Conservation (phyloP, 2,113 vertebrate species). For the Chloropsis cyanopogon region DNA sequence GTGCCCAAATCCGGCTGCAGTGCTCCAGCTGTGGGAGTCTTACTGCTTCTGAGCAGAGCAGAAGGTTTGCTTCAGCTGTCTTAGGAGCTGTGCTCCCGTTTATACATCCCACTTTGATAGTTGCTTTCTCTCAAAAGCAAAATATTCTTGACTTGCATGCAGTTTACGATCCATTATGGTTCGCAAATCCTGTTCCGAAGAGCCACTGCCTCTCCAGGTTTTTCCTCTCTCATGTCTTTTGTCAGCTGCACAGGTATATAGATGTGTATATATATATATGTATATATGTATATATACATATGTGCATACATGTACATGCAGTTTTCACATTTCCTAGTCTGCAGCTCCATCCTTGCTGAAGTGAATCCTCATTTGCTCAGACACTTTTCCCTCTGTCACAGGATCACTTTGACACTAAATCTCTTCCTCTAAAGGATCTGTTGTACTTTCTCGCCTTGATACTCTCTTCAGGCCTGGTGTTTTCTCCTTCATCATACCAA, state of each 20-base stretch:
- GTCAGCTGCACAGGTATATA: neutral
- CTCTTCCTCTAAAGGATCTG: neutral
- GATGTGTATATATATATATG: fast-evolving
- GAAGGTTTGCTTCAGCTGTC: neutral
- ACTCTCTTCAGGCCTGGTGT: neutral
- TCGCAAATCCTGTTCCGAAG: neutral
- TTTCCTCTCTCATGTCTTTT: neutral
- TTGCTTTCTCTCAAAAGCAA: neutral
- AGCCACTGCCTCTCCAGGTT: neutral
- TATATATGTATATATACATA: neutral
- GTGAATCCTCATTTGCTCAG: neutral
- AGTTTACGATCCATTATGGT: neutral
- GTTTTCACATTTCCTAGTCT: neutral
- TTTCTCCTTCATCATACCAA: neutral
- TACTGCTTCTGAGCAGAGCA: neutral
- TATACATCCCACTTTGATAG: neutral
- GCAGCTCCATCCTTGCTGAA: neutral
- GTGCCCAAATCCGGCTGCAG: fast-evolving
- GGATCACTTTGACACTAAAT: neutral
- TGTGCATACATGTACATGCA: neutral
- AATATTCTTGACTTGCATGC: neutral
- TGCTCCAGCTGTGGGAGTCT: neutral
- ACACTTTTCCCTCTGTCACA: neutral
- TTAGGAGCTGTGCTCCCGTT: neutral
- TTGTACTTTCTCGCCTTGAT: neutral